Evolutionary conservation across 2,113 vertebrate species (phyloP).

Genomic region (Trinectes maculatus): DNA sequence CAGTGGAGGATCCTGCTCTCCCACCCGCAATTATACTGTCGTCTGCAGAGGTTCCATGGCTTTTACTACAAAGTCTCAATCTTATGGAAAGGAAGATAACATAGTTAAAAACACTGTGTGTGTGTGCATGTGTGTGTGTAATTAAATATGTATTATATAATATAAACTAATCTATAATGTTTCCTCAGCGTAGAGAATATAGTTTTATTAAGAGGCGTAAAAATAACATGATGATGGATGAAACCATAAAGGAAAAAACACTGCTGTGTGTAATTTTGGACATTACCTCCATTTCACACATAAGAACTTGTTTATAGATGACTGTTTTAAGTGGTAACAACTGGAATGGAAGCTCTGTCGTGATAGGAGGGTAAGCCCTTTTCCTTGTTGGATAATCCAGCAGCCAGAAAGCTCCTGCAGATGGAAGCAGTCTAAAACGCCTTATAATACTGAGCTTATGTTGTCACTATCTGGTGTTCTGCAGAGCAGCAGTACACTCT

Average conservation of each 20-base stretch:
- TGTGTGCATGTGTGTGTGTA: too few relatives aligned
- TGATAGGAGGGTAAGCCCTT: constrained; percentile 79
- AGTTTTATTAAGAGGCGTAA: neutral
- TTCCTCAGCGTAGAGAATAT: neutral
- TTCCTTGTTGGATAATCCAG: constrained; percentile 83
- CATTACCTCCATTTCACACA: constrained; percentile 29
- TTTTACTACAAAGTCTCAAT: constrained; percentile 22
- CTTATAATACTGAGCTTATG: constrained; percentile 83
- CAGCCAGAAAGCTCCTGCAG: constrained; percentile 79
- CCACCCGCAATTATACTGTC: constrained; percentile 34
- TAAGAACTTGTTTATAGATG: constrained; percentile 20
- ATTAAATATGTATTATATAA: too few relatives aligned
- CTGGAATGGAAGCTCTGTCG: constrained; percentile 58
- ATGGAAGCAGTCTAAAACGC: constrained; percentile 80
- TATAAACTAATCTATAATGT: neutral
- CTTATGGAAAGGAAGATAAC: constrained; percentile 10
- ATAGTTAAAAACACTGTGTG: neutral
- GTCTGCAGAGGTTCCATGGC: constrained; percentile 9
- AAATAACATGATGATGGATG: neutral
- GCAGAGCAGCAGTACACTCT: constrained; percentile 56
- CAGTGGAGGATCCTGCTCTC: constrained; percentile 33
- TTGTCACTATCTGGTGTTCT: constrained; percentile 80
- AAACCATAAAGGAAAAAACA: constrained; percentile 7
- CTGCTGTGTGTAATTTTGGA: constrained; percentile 23
- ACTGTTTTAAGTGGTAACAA: constrained; percentile 71